Percentiles rank a stretch among this genome's conserved stretches.
Conservation (phyloP, 2,113 vertebrate genomes). For the Mesitornis unicolor region DNA sequence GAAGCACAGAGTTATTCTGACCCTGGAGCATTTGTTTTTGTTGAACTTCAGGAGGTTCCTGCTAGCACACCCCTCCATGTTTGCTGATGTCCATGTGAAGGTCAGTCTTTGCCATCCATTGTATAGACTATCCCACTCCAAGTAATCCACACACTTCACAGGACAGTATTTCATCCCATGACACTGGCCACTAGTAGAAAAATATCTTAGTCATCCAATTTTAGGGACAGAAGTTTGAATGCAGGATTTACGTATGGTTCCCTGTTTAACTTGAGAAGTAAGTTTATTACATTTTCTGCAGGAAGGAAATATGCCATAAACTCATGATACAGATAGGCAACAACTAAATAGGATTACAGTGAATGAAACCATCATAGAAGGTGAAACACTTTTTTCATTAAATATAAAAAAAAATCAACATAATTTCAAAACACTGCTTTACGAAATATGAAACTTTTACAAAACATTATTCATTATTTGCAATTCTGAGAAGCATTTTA, state of each 20-base stretch:
- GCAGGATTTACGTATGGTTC: background rate
- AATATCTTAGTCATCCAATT: background rate
- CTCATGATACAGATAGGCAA: background rate
- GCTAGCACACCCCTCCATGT: background rate
- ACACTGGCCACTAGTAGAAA: background rate
- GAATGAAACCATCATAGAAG: background rate
- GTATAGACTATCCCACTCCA: too few species aligned
- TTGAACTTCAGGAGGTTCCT: background rate
- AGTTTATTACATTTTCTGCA: background rate
- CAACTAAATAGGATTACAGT: background rate
- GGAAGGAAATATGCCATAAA: background rate
- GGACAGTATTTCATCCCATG: background rate
- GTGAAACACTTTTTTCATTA: background rate
- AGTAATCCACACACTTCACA: background rate
- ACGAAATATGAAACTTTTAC: background rate
- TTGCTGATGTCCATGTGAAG: background rate
- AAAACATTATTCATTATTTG: background rate
- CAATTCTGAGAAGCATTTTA: background rate
- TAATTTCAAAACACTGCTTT: fast-evolving
- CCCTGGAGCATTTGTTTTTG: background rate
- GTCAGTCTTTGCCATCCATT: background rate
- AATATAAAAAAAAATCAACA: background rate
- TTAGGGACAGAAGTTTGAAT: background rate
- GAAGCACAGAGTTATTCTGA: background rate
- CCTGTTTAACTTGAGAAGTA: background rate